Evolutionary conservation across 1,140 invertebrate species (phyloP).

Genomic region (Leptopilina boulardi): DNA sequence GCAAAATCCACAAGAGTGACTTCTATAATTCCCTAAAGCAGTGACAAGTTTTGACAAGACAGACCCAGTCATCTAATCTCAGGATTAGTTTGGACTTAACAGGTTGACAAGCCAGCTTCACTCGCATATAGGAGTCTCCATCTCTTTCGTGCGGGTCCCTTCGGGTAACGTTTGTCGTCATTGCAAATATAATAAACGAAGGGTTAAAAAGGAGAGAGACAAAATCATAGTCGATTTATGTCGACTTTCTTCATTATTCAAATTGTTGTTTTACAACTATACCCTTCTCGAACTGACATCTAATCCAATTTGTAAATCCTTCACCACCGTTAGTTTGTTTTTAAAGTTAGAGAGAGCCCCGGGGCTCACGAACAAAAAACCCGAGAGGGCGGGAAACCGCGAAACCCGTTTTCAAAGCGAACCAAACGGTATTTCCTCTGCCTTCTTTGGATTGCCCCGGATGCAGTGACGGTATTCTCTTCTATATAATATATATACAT

Average conservation of each 20-base stretch:
- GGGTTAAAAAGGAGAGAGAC: slow-evolving; percentile 40
- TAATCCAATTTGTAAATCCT: slow-evolving; percentile 71
- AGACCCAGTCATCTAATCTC: slow-evolving; percentile 59
- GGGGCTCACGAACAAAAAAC: not conserved
- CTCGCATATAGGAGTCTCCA: slow-evolving; percentile 44
- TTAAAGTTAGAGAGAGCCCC: slow-evolving; percentile 27
- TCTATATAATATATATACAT: not conserved
- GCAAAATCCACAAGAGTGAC: slow-evolving; percentile 37
- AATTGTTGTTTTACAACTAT: slow-evolving; percentile 65
- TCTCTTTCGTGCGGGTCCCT: not conserved
- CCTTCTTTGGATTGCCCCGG: slow-evolving; percentile 16
- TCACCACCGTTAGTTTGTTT: slow-evolving; percentile 55
- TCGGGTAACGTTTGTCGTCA: slow-evolving; percentile 24
- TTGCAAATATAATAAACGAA: slow-evolving; percentile 29
- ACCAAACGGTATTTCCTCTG: slow-evolving; percentile 1
- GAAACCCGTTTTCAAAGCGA: slow-evolving; percentile 32
- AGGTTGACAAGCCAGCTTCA: slow-evolving; percentile 58
- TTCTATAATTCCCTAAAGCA: slow-evolving; percentile 51
- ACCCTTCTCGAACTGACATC: slow-evolving; percentile 52
- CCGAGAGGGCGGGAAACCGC: slow-evolving; percentile 25
- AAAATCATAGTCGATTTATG: slow-evolving; percentile 58
- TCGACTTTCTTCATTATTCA: slow-evolving; percentile 58
- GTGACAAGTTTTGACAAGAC: slow-evolving; percentile 69
- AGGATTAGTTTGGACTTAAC: slow-evolving; percentile 61
- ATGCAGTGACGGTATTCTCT: not conserved